Base-by-base conservation (phyloP, 2,113 vertebrate genomes). In the Lontra canadensis region DNA sequence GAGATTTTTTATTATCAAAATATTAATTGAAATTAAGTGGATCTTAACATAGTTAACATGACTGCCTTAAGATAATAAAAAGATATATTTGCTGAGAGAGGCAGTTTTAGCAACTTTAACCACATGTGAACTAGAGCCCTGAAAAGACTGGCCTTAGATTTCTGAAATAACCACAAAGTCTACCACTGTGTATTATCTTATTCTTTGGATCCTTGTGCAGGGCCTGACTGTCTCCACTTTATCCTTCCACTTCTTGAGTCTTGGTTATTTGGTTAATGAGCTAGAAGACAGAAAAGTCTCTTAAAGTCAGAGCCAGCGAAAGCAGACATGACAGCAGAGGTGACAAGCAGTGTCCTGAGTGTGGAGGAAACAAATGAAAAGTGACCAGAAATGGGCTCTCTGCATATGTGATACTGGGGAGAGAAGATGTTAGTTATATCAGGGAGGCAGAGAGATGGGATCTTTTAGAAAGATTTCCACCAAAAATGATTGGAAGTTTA, bases 1-100 rank as follows among this genome's bases (percentile, higher is more conserved):
- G 44, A 94, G 21, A 52, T 73, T 83, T 90, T 90, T 89, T 12
- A 76, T 93, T 59, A 96, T 90, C 42, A 67, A 89, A 94, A 31
- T 85, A 89, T 89, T 67, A 73, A 90, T 76, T 79, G 90, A 88
- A 94, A 83, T 86, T 91, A 86, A 78, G 39, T 47, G 26, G 57
- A 89, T 94, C 36, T 94, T 95, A 81, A 78, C 25, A 49, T 55
- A 78, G 73, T 65, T 87, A 73, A 92, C 49, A 73, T 94, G 52
- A 17, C n/a, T 89, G 23, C 34, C 47, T 85, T 95, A 61, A 81
- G 57, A 63, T 82, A 94, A 86, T 65, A 69, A 80, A 95, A 84
- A 78, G 25, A 87, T 82, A 25, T 85, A 82, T 36, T 91, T 96
- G 26, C 61, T 59, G 18, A 96, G 15, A 55, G n/a, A 87, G 17